Base-by-base conservation (phyloP, 2,113 vertebrate species). In the Heterotis niloticus region DNA sequence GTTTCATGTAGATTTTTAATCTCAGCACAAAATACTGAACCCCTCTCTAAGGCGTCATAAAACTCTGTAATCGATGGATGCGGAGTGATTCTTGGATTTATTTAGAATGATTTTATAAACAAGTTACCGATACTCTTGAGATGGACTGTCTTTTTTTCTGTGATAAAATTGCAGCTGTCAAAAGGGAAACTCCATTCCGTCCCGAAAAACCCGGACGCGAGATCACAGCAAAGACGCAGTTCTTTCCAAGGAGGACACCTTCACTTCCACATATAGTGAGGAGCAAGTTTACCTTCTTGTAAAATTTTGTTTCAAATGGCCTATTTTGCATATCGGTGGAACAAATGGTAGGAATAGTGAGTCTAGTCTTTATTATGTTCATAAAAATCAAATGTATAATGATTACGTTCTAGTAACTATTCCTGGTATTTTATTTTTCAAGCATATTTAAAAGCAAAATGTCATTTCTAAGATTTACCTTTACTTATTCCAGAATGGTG, bases 71-170 rank as follows among this genome's bases (percentile, higher is more conserved):
- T 91, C 91, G 90, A 86, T 87, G 84, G 83, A 44, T 44, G 34
- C 34, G n/a, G 83, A 91, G 91, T 93, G 91, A 93, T 92, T 91
- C 91, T 91, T 88, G 87, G 87, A 86, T 91, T 91, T 87, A 91
- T 91, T 92, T 90, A 81, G 83, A 85, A 84, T 90, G 88, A 91
- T 88, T 89, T 87, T 88, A 72, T 90, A 89, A 84, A 87, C 86
- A 90, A 90, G 90, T 90, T 85, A 88, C 83, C 81, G 82, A 90
- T 90, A 87, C 87, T 90, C 91, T 92, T 89, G 88, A 91, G 89
- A 86, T 89, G 88, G 86, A 85, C 83, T 82, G 84, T 83, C 89
- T 92, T 70, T 90, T 84, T 82, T 86, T 89, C 81, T 91, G 89
- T 88, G 86, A 89, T 87, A 86, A 91, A 91, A 88, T 89, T 84